Evolutionary conservation across 2,797 vertebrate species (phyloP).

Genomic region (Capromys pilorides): DNA sequence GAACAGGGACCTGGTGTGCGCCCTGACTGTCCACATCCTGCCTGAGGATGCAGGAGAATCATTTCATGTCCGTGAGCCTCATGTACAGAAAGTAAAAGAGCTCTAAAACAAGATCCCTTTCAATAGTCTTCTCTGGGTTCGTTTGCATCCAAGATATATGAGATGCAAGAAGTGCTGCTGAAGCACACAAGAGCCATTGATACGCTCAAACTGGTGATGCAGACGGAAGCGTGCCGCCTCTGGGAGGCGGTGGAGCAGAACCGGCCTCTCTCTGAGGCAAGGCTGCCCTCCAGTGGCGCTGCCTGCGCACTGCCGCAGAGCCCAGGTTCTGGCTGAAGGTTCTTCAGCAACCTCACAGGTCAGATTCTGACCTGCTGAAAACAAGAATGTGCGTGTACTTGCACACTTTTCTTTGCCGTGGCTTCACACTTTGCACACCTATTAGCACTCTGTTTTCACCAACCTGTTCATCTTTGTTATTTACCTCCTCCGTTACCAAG

Average conservation of each 20-base stretch:
- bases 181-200: background rate
- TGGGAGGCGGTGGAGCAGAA: background rate
- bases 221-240: background rate
- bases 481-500: background rate
- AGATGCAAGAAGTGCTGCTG: slow-evolving; percentile 39
- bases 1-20: background rate
- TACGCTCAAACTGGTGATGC: background rate
- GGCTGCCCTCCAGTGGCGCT: slow-evolving; percentile 73
- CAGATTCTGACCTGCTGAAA: background rate
- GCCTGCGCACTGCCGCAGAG: background rate
- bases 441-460: background rate
- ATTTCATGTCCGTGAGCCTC: background rate
- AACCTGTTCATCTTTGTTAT: background rate
- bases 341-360: background rate
- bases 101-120: background rate
- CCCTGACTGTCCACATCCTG: background rate
- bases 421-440: background rate
- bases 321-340: too few relatives aligned
- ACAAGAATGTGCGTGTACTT: background rate
- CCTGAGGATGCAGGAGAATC: background rate
- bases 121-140: background rate
- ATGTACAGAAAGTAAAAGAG: background rate
- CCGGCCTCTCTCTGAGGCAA: slow-evolving; percentile 48
- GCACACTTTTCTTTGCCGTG: background rate
- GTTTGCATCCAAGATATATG: background rate